phyloP scores from a whole-genome alignment of 2,888 invertebrate genomes.

The Leptothorax acervorum region DNA sequence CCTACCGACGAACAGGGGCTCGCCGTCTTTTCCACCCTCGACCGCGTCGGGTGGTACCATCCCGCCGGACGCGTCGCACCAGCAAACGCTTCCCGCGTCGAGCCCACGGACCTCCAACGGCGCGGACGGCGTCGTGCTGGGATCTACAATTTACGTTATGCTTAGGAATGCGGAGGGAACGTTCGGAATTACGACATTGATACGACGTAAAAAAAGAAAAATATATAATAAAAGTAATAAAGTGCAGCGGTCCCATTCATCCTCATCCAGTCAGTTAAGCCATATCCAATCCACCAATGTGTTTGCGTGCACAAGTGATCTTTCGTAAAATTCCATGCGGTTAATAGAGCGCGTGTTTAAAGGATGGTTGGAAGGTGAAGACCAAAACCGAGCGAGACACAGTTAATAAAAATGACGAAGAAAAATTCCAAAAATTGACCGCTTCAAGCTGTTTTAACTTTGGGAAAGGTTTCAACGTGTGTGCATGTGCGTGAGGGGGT shows the following conservation, averaged over 20 bases:
- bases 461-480: neutral
- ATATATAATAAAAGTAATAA: neutral
- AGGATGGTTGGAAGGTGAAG: neutral
- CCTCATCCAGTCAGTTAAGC: constrained; percentile 5
- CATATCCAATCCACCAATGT: neutral
- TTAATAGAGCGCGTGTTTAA: neutral
- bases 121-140: constrained; percentile 61
- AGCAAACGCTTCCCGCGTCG: constrained; percentile 87
- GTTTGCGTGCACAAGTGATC: constrained; percentile 2
- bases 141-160: constrained; percentile 55
- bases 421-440: neutral
- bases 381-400: neutral
- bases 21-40: constrained; percentile 89
- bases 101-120: constrained; percentile 38
- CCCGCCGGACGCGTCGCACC: constrained; percentile 90
- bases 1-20: constrained; percentile 90
- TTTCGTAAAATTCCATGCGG: neutral
- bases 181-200: neutral
- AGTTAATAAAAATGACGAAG: neutral
- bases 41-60: constrained; percentile 92
- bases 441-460: neutral
- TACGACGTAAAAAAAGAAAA: neutral
- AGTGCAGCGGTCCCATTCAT: neutral
- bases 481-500: neutral
- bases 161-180: neutral